phyloP scores from a whole-genome alignment of 2,113 vertebrate genomes.

The Miniopterus natalensis region DNA sequence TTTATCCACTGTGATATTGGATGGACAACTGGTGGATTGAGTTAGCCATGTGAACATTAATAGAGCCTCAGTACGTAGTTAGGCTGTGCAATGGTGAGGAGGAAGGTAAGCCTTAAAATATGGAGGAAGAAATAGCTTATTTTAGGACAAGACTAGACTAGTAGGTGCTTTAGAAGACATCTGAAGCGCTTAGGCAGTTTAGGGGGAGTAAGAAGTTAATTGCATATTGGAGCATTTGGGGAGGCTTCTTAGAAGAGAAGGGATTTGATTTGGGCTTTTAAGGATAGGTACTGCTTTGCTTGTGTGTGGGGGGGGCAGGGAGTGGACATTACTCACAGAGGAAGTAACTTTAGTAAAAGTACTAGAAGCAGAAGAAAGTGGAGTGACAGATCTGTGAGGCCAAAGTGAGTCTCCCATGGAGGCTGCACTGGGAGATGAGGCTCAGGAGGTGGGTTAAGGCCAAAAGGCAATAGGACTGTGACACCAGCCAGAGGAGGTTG shows the following conservation, averaged over 20 bases:
- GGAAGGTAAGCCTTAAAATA: not conserved
- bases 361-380: not conserved
- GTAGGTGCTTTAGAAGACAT: not conserved
- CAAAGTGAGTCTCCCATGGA: not conserved
- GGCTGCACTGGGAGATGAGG: not conserved
- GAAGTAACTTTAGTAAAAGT: not conserved
- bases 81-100: not conserved
- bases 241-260: conserved; percentile 10
- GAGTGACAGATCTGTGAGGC: not conserved
- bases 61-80: not conserved
- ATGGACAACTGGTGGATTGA: not conserved
- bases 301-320: not conserved
- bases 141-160: not conserved
- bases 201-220: not conserved
- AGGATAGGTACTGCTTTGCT: conserved; percentile 5
- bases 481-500: not conserved
- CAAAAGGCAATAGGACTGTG: not conserved
- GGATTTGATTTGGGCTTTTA: conserved; percentile 43
- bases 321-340: not conserved
- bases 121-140: not conserved
- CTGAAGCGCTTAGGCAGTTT: not conserved
- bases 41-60: not conserved
- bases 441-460: not conserved
- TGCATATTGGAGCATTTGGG: not conserved
- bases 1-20: not conserved